Evolutionary conservation across 2,113 vertebrate species (phyloP).

Genomic region (Thryonomys swinderianus): DNA sequence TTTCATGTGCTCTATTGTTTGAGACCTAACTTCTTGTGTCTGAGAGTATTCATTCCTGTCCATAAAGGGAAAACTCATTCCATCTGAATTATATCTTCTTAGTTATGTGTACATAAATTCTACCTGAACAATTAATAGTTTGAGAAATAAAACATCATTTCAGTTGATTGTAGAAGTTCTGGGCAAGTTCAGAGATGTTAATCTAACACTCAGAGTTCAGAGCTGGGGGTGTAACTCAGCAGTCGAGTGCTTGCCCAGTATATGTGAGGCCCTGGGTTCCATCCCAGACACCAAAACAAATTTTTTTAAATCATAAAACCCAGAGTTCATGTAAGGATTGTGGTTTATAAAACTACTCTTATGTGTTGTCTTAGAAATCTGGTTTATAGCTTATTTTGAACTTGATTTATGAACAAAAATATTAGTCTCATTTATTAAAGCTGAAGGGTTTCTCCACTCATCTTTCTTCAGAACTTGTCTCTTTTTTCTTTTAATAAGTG

Average conservation of each 20-base stretch:
- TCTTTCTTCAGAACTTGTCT: conserved; percentile 26
- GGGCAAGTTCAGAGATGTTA: background rate
- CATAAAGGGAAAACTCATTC: background rate
- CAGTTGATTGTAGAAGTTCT: background rate
- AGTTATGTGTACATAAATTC: background rate
- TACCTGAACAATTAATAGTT: background rate
- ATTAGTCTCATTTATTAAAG: background rate
- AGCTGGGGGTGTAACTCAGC: background rate
- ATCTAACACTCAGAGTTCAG: conserved; percentile 23
- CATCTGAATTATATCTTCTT: background rate
- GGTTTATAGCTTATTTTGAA: conserved; percentile 41
- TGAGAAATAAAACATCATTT: conserved; percentile 22
- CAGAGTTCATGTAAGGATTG: conserved; percentile 13
- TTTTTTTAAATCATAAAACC: background rate
- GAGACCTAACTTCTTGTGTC: background rate
- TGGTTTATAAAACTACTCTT: conserved; percentile 8
- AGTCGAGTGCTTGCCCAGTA: background rate
- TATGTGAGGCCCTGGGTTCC: background rate
- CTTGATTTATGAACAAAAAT: conserved; percentile 45
- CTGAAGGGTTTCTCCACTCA: background rate
- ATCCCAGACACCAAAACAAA: background rate
- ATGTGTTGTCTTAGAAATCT: conserved; percentile 18
- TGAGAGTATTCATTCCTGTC: background rate
- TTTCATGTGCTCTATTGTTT: background rate
- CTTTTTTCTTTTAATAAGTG: conserved; percentile 40